These are phyloP conservation scores for Itoplectis maculator DNA, from an alignment of 2,888 invertebrate species.

Conservation along the genomic window DNA sequence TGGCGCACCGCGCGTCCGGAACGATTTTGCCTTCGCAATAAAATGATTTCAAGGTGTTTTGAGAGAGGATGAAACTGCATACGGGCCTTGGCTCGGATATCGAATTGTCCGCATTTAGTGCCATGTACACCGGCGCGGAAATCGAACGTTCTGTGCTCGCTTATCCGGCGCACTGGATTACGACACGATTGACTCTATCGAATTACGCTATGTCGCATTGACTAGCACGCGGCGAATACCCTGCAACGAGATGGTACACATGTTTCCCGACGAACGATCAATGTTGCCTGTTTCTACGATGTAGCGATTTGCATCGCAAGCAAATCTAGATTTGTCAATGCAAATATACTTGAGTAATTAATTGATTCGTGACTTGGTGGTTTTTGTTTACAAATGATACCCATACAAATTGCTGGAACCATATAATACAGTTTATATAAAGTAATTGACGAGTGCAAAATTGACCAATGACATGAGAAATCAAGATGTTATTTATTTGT, in stretches of 20 bases:
- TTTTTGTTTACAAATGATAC: too few relatives aligned
- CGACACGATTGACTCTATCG: slow-evolving; percentile 35
- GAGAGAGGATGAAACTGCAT: slow-evolving; percentile 39
- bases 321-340: too few relatives aligned
- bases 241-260: background rate
- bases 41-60: slow-evolving; percentile 28
- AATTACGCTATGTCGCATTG: slow-evolving; percentile 13
- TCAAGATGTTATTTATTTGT: background rate
- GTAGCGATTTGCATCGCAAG: too few relatives aligned
- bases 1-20: too few relatives aligned
- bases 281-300: too few relatives aligned
- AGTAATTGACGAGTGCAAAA: too few relatives aligned
- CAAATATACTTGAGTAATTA: too few relatives aligned
- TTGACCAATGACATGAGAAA: background rate
- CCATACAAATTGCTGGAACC: too few relatives aligned
- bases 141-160: slow-evolving; percentile 22
- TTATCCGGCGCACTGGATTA: slow-evolving; percentile 1
- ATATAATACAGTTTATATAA: too few relatives aligned
- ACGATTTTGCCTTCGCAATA: slow-evolving; percentile 44
- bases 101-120: slow-evolving; percentile 45
- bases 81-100: slow-evolving; percentile 61
- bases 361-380: too few relatives aligned
- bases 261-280: background rate
- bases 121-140: slow-evolving; percentile 10
- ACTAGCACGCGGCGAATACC: background rate